These are phyloP conservation scores for Periparus ater DNA, from an alignment of 2,797 vertebrate species.

Conservation along the genomic window DNA sequence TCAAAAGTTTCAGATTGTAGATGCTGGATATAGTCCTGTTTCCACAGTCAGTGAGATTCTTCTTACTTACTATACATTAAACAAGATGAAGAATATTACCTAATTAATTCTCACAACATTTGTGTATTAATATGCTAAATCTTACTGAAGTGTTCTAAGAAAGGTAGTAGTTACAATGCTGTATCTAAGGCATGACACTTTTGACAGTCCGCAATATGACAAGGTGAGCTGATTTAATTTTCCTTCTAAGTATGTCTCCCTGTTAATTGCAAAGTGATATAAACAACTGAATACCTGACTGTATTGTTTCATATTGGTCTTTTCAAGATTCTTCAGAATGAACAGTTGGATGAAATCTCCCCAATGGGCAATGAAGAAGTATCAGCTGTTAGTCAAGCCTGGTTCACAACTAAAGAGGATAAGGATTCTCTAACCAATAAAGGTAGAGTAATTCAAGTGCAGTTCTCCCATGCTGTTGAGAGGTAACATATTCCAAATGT, in stretches of 20 bases:
- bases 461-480: background rate
- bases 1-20: background rate
- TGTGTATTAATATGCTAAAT: background rate
- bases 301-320: background rate
- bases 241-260: background rate
- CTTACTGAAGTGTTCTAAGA: background rate
- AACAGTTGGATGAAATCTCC: slow-evolving; percentile 82
- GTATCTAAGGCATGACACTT: background rate
- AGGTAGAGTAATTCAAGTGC: slow-evolving; percentile 74
- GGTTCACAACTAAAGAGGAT: slow-evolving; percentile 99
- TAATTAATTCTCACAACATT: background rate
- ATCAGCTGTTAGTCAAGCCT: slow-evolving; percentile 95
- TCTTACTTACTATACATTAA: background rate
- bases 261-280: background rate
- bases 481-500: background rate
- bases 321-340: slow-evolving; percentile 87
- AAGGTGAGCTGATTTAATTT: background rate
- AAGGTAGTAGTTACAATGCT: background rate
- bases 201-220: background rate
- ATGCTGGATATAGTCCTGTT: background rate
- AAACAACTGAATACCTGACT: background rate
- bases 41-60: background rate
- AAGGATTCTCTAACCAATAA: slow-evolving; percentile 98
- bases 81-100: background rate
- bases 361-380: slow-evolving; percentile 86